Evolutionary conservation across 37 sponge, comb jelly and placozoan genomes (phyloP).

Genomic region (Chondrilla cf. caribensis): DNA sequence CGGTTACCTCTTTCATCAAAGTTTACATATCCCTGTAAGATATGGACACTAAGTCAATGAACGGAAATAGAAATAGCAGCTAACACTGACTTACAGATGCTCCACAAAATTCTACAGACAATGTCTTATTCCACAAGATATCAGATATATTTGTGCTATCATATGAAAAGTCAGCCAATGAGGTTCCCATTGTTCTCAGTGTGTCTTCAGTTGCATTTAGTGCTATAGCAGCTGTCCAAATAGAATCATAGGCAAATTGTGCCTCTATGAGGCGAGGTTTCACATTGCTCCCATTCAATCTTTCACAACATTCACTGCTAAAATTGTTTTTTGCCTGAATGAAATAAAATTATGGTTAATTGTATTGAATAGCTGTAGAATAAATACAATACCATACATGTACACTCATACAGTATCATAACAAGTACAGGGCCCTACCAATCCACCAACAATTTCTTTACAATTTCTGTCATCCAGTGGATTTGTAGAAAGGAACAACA

Average conservation of each 20-base stretch:
- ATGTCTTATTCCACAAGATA: not conserved
- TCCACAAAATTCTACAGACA: not conserved
- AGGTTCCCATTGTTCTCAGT: not conserved
- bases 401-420: too few species aligned
- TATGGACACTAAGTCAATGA: not conserved
- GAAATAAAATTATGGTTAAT: not conserved
- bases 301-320: not conserved
- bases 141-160: not conserved
- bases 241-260: constrained; percentile 10
- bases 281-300: not conserved
- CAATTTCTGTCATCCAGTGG: too few species aligned
- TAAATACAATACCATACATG: too few species aligned
- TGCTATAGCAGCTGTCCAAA: constrained; percentile 8
- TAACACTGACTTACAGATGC: constrained; percentile 1
- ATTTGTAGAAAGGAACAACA: not conserved
- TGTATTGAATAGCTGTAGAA: not conserved
- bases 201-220: not conserved
- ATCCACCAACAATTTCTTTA: not conserved
- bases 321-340: not conserved
- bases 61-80: not conserved
- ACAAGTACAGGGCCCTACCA: too few species aligned
- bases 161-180: not conserved
- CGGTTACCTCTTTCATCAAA: not conserved
- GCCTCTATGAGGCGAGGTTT: not conserved
- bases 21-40: not conserved